Evolutionary conservation across 2,888 invertebrate species (phyloP).

Genomic region (Macrosoma leucophasiata): DNA sequence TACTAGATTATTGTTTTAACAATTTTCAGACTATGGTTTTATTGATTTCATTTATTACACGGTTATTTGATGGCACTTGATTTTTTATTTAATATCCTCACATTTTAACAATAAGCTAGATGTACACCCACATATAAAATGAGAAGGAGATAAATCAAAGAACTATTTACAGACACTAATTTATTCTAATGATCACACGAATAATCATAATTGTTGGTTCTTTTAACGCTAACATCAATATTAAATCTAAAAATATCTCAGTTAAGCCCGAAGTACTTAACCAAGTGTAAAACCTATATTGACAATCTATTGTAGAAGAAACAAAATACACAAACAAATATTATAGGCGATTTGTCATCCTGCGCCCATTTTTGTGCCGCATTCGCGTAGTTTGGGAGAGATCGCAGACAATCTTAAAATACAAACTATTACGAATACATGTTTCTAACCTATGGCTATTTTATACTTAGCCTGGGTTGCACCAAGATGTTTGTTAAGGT

Average conservation of each 20-base stretch:
- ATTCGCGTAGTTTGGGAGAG: not conserved
- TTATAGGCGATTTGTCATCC: slow-evolving; percentile 13
- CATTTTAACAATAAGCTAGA: too few relatives aligned
- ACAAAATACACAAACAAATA: slow-evolving; percentile 9
- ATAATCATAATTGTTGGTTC: slow-evolving; percentile 39
- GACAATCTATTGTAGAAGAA: slow-evolving; percentile 3
- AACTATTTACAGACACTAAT: slow-evolving; percentile 32
- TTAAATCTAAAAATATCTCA: slow-evolving; percentile 39
- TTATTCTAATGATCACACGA: slow-evolving; percentile 49
- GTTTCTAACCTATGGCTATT: too few relatives aligned
- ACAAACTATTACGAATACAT: too few relatives aligned
- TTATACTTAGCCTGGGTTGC: too few relatives aligned
- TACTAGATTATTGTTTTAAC: slow-evolving; percentile 2
- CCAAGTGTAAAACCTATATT: not conserved
- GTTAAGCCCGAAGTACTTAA: slow-evolving; percentile 20
- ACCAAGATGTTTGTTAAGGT: too few relatives aligned
- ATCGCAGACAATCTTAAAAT: too few relatives aligned
- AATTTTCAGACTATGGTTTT: not conserved
- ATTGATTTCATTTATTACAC: too few relatives aligned
- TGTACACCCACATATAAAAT: too few relatives aligned
- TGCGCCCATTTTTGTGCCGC: slow-evolving; percentile 25
- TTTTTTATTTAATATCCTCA: slow-evolving; percentile 8
- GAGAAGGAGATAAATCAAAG: slow-evolving; percentile 22
- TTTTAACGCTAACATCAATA: slow-evolving; percentile 44
- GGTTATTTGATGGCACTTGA: slow-evolving; percentile 1